phyloP scores from a whole-genome alignment of 2,113 vertebrate genomes.

The Strigops habroptila region DNA sequence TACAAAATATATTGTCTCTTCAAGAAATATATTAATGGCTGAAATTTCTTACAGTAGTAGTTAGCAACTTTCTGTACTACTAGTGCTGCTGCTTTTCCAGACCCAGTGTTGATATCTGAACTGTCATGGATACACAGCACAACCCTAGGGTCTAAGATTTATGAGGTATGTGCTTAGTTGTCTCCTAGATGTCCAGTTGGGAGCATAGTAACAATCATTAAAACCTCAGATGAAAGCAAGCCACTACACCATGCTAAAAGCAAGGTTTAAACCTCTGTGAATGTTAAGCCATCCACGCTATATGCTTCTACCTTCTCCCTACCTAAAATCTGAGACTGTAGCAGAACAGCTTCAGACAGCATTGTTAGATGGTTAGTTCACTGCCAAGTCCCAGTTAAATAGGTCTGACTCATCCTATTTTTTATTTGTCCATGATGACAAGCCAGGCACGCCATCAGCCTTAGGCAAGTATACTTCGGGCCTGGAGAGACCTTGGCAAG shows the following conservation, averaged over 20 bases:
- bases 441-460: background rate
- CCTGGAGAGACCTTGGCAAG: background rate
- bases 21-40: background rate
- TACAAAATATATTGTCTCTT: background rate
- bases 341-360: background rate
- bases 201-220: background rate
- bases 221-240: background rate
- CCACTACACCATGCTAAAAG: background rate
- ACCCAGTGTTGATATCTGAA: background rate
- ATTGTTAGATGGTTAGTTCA: background rate
- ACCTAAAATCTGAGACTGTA: background rate
- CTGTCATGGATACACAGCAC: background rate
- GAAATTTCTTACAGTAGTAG: background rate
- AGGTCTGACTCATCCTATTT: background rate
- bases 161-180: fast-evolving
- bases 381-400: background rate
- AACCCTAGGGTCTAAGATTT: background rate
- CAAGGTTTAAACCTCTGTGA: background rate
- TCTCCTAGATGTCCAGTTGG: background rate
- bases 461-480: background rate
- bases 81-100: background rate
- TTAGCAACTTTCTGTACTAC: background rate
- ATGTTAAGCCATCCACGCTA: background rate
- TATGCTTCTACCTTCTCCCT: background rate
- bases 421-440: background rate